Percentiles rank a stretch among this genome's conserved stretches.
phyloP scores from a whole-genome alignment of 2,888 invertebrate species.

The Scaptomyza caliginosa region DNA sequence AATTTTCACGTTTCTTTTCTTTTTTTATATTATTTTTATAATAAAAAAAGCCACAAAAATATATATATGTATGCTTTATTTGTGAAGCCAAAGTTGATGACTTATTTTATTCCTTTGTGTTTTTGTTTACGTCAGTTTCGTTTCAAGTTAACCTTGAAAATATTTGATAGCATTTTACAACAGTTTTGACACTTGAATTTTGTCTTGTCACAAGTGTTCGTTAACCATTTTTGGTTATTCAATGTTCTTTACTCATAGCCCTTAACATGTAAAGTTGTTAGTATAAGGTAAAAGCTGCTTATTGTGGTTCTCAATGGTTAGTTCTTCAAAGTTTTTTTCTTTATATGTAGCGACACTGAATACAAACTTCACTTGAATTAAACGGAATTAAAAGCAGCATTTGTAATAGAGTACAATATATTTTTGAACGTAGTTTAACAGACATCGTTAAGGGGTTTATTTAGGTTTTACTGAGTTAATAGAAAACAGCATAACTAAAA shows the following conservation, averaged over 20 bases:
- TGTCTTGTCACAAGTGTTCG: slow-evolving; percentile 43
- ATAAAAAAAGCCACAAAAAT: slow-evolving; percentile 2
- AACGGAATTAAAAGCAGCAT: no score
- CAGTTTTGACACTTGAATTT: slow-evolving; percentile 68
- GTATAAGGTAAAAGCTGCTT: not conserved
- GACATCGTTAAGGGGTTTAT: no score
- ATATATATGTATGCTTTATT: slow-evolving; percentile 65
- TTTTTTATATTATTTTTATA: no score
- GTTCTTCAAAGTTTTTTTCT: not conserved
- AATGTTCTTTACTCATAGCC: no score
- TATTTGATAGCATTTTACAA: slow-evolving; percentile 72
- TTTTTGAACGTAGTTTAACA: no score
- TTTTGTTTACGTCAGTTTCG: not conserved
- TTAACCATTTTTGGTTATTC: slow-evolving; percentile 57
- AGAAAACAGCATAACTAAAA: no score
- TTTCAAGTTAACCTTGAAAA: slow-evolving; percentile 68
- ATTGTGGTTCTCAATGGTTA: slow-evolving; percentile 6
- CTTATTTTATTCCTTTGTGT: slow-evolving; percentile 29
- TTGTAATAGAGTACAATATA: no score
- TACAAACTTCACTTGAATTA: no score
- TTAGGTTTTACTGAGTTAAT: no score
- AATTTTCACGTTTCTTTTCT: slow-evolving; percentile 33
- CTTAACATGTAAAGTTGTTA: slow-evolving; percentile 37
- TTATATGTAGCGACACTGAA: no score
- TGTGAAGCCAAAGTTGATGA: slow-evolving; percentile 49